Base-by-base conservation (phyloP, 2,888 invertebrate species). In the Pterostichus madidus region DNA sequence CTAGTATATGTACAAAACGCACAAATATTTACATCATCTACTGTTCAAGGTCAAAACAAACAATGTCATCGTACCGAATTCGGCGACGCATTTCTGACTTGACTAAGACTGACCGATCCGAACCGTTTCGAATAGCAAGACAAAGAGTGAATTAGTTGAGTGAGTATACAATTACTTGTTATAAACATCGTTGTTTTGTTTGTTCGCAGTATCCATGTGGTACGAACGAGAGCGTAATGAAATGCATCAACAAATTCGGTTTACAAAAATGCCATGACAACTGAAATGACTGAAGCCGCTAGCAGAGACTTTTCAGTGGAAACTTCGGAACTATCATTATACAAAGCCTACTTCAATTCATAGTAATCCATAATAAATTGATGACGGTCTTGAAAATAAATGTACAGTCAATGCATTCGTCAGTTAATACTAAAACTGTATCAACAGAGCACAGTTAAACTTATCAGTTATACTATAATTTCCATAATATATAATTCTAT, bases 401-500 rank as follows among this genome's bases (percentile, higher is more conserved):
- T 75, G 59, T 75, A 81, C 81, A 81, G 75, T 81, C 75, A 81
- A 75, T 81, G 73, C 68, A 81, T 75, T 61, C 81, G 53, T 80
- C 80, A 53, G 75, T 75, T 81, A 75, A 81, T 81, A 75, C 75
- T 81, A 81, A 80, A 80, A 75, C 75, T 75, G 81, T 80, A 80
- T 81, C 75, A 81, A 81, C 81, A 81, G 61, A 81, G 80, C 52
- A 81, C 80, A 80, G 53, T 75, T 81, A 81, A 75, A 81, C 75
- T 81, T 81, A 80, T 53, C 71, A 79, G 52, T 80, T 80, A 81
- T 81, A 75, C 73, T 81, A 81, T 81, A 81, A 49, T 81, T 73
- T 81, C 49, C 75, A 81, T 81, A 53, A 81, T 81, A 75, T 81
- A 81, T 81, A 81, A 81, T 81, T 81, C 81, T 84, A 84, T 85